Base-by-base conservation (phyloP, 2,113 vertebrate genomes). In the Dasyprocta punctata region DNA sequence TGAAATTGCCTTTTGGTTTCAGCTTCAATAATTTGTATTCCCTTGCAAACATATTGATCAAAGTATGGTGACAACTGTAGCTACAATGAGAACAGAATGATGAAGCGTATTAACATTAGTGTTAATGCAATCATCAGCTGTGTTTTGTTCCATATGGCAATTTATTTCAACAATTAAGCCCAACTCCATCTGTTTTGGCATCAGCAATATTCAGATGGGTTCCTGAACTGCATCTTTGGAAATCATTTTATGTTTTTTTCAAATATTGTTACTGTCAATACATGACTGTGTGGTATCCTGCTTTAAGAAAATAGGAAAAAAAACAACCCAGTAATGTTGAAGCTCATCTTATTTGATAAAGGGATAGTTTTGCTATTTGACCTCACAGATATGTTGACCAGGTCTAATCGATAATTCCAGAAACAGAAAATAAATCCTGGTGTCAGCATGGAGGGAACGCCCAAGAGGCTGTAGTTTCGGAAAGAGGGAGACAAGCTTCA, bases 61-160 rank as follows among this genome's bases (percentile, higher is more conserved):
- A 97, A 98, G 96, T 84, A 98, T 97, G 94, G 97, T 96, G 97
- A 97, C 97, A 98, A 96, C 92, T 97, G 98, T 97, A 98, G 98
- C 96, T 1, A 17, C 92, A 98, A 97, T 98, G 96, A 78, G 87
- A 97, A 94, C 97, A 98, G 98, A 97, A 98, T 92, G 98, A 98
- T 96, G 97, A 98, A 98, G 95, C 60, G 12, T 97, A 98, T 98
- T 98, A 98, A 98, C 98, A 98, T 97, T 13, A 3, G 97, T 98
- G 98, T 99, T 99, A 99, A 99, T 98, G 97, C 97, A 99, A 98
- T 98, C 98, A 99, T 99, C 98, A 97, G 96, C 98, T 98, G 98
- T 98, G 98, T 98, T 98, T 98, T 98, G 95, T 98, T 98, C 98
- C 98, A 98, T 98, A 98, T 98, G 98, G 97, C 97, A 98, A 98